phyloP scores from a whole-genome alignment of 2,888 invertebrate genomes.

The Eremobia ochroleuca region DNA sequence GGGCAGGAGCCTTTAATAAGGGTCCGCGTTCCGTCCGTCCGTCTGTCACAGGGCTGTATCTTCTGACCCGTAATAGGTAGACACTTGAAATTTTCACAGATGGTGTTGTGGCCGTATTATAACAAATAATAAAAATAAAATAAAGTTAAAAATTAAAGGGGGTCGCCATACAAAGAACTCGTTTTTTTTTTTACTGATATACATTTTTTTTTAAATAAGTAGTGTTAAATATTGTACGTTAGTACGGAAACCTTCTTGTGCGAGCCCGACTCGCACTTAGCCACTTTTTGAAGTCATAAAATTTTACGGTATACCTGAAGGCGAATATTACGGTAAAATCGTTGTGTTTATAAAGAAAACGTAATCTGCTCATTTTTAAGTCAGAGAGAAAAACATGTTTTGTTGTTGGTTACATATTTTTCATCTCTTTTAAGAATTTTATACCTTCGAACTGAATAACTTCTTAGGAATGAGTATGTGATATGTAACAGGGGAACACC shows the following conservation, averaged over 20 bases:
- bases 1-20: no score
- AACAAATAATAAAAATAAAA: neutral
- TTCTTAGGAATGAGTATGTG: conserved; percentile 12
- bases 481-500: no score
- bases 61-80: neutral
- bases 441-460: neutral
- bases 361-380: neutral
- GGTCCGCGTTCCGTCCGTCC: neutral
- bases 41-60: neutral
- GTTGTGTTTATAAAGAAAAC: conserved; percentile 30
- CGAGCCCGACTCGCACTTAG: neutral
- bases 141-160: neutral
- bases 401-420: neutral
- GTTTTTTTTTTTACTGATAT: neutral
- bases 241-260: neutral
- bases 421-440: neutral
- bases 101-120: no score
- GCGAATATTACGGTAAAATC: neutral
- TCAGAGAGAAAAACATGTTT: neutral
- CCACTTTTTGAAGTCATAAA: conserved; percentile 13
- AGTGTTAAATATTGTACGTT: no score
- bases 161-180: neutral
- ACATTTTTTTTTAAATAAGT: no score
- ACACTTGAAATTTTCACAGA: neutral
- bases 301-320: conserved; percentile 10